Evolutionary conservation across 2,113 vertebrate species (phyloP).

Genomic region (Emberiza fucata): DNA sequence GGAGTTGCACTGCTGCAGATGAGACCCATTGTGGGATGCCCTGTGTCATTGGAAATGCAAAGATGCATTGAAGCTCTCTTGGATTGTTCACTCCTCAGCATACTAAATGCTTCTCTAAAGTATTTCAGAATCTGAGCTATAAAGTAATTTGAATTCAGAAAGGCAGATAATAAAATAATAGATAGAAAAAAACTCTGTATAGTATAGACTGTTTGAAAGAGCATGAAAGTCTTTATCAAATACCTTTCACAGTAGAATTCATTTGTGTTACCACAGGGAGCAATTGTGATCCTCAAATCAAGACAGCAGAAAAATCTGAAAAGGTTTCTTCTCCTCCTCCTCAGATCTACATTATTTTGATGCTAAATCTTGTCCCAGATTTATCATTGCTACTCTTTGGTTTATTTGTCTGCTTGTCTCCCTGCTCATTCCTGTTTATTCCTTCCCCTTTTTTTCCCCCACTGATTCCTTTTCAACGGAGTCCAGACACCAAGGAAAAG

Average conservation of each 20-base stretch:
- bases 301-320: constrained; percentile 16
- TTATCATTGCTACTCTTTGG: not conserved
- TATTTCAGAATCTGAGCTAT: not conserved
- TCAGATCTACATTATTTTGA: not conserved
- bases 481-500: not conserved
- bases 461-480: not conserved
- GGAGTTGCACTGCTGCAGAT: not conserved
- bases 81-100: not conserved
- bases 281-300: constrained; percentile 25
- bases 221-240: constrained; percentile 56
- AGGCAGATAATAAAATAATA: constrained; percentile 59
- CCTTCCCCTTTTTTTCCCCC: not conserved
- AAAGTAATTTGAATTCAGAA: constrained; percentile 57
- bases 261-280: constrained; percentile 39
- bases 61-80: not conserved
- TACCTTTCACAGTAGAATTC: constrained; percentile 39
- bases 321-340: not conserved
- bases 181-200: not conserved
- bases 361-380: not conserved
- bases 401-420: not conserved
- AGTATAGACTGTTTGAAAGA: constrained; percentile 5
- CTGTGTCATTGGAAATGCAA: constrained; percentile 21
- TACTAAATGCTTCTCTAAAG: constrained; percentile 12
- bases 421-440: not conserved
- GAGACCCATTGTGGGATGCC: constrained; percentile 12